Evolutionary conservation across 1,140 invertebrate genomes (phyloP).

Genomic region (Pteromalus puparum): DNA sequence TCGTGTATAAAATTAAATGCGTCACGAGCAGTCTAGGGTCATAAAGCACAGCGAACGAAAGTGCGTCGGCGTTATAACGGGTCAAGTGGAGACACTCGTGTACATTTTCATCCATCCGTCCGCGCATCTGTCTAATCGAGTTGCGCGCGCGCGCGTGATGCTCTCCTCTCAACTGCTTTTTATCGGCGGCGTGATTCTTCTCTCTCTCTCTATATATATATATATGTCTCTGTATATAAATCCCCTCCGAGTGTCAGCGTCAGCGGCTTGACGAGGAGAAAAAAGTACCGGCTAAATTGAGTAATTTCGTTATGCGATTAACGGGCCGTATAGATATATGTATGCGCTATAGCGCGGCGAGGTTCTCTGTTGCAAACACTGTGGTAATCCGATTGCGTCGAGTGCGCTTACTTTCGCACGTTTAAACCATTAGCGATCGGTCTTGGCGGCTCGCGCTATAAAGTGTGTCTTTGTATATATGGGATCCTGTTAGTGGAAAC

Average conservation of each 20-base stretch:
- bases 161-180: slow-evolving; percentile 17
- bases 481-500: not conserved
- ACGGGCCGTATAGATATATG: not conserved
- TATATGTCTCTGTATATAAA: not conserved
- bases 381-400: slow-evolving; percentile 43
- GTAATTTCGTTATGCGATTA: slow-evolving; percentile 37
- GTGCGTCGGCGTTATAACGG: slow-evolving; percentile 38
- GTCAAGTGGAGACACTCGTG: not conserved
- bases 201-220: too few species aligned
- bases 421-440: slow-evolving; percentile 60
- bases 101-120: not conserved
- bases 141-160: slow-evolving; percentile 30
- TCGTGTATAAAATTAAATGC: not conserved
- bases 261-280: not conserved
- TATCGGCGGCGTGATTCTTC: not conserved
- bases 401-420: slow-evolving; percentile 64
- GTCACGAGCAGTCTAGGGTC: too few species aligned
- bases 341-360: not conserved
- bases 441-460: not conserved
- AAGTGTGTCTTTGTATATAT: not conserved
- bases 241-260: not conserved
- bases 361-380: not conserved
- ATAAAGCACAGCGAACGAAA: not conserved
- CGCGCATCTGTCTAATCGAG: slow-evolving; percentile 24
- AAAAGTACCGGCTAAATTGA: slow-evolving; percentile 24